Base-by-base conservation (phyloP, 2,888 invertebrate species). In the Hydropsyche betteni region DNA sequence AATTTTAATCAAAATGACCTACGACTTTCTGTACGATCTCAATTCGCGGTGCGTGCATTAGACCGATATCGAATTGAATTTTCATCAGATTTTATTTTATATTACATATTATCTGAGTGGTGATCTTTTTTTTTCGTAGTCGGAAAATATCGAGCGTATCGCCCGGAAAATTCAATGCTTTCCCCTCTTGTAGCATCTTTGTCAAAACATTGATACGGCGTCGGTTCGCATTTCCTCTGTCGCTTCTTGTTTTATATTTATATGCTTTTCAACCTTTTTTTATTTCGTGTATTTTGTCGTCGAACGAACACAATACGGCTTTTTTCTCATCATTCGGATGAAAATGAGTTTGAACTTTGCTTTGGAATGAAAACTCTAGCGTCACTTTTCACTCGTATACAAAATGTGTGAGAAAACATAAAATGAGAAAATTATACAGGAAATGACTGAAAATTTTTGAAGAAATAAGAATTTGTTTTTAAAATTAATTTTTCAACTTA, bases 191-290 rank as follows among this genome's bases (percentile, higher is more conserved):
- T 44, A 44, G 44, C 34, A 64, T 36, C 64, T 64, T 64, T 64
- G 64, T 64, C 64, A 64, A 8, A 64, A 64, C 34, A 64, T 64
- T 64, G 64, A 64, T 64, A 64, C 64, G 64, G 34, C 64, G 64
- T 64, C 64, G 64, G 36, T 24, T 64, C 64, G 36, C 64, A 64
- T 64, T 36, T 64, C 64, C 64, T 64, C 3, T 44, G 1, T 55
- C 55, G 55, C 55, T 55, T 10, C 10, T 55, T 55, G 16, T 55
- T 55, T 55, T n/a, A 55, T 55, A 14, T 55, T 55, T 44, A 44
- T 44, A 44, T 44, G 10, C 44, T 44, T 44, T 44, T 44, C 44
- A 8, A 44, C 10, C 44, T 44, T 55, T n/a, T n/a, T 55, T 55
- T n/a, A 5, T 34, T 36, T 64, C 34, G 64, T 64, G 6, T 58